Evolutionary conservation across 1,140 invertebrate genomes (phyloP).

Genomic region (Drosophila azteca): DNA sequence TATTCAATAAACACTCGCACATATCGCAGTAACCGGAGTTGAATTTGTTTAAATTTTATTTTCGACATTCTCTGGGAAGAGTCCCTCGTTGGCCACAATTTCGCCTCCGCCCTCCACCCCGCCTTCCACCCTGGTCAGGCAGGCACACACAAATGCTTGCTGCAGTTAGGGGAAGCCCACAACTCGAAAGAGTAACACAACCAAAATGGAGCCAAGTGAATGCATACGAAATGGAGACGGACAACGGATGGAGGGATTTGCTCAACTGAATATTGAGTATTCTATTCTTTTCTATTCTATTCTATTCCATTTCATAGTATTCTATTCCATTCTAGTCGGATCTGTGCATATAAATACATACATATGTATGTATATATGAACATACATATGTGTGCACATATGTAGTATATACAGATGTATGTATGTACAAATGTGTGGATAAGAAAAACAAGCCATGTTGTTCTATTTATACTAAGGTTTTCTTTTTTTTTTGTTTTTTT

Average conservation of each 20-base stretch:
- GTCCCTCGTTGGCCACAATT: conserved; percentile 40
- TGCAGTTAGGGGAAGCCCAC: conserved; percentile 6
- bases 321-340: conserved; percentile 51
- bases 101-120: conserved; percentile 2
- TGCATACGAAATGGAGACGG: conserved; percentile 67
- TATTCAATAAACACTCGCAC: conserved; percentile 51
- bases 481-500: conserved; percentile 7
- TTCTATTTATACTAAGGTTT: conserved; percentile 57
- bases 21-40: conserved; percentile 36
- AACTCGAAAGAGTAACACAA: conserved; percentile 7
- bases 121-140: too few species aligned
- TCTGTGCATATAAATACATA: neutral
- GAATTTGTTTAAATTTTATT: conserved; percentile 76
- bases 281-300: conserved; percentile 49
- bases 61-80: conserved; percentile 60
- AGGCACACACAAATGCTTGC: too few species aligned
- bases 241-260: conserved; percentile 79
- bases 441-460: conserved; percentile 68
- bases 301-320: conserved; percentile 29
- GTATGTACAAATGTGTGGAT: conserved; percentile 4
- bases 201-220: conserved; percentile 54
- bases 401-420: neutral
- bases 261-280: conserved; percentile 82
- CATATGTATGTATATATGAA: conserved; percentile 2
- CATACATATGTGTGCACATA: neutral